phyloP scores from a whole-genome alignment of 2,888 invertebrate species.

The Cantharis flavilabris region DNA sequence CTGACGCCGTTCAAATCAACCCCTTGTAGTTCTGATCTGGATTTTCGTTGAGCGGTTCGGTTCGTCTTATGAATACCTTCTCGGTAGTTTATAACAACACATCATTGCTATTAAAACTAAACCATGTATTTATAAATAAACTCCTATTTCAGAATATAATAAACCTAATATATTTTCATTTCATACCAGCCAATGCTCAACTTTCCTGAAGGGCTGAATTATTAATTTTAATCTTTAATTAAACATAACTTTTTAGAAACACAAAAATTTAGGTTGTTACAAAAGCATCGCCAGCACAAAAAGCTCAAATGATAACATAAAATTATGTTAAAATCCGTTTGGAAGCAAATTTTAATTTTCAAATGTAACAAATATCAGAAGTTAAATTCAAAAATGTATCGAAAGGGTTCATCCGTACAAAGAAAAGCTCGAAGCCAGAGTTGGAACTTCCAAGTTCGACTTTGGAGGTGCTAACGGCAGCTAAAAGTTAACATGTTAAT shows the following conservation, averaged over 20 bases:
- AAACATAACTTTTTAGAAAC: background rate
- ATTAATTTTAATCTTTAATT: too few relatives aligned
- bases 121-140: background rate
- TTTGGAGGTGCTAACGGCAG: background rate
- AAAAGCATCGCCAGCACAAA: background rate
- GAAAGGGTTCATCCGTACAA: too few relatives aligned
- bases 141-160: background rate
- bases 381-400: too few relatives aligned
- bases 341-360: background rate
- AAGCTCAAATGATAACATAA: background rate
- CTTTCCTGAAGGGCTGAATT: background rate
- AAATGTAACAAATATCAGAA: background rate
- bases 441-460: background rate
- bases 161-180: background rate
- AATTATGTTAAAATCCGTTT: too few relatives aligned
- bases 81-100: conserved; percentile 8
- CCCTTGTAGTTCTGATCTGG: conserved; percentile 45
- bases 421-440: background rate
- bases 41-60: conserved; percentile 41
- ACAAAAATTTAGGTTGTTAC: background rate
- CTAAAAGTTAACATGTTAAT: background rate
- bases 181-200: background rate
- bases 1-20: conserved; percentile 58
- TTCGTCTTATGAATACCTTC: conserved; percentile 26
- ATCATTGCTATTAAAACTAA: background rate